Base-by-base conservation (phyloP, 2,113 vertebrate species). In the Brachypteracias leptosomus region DNA sequence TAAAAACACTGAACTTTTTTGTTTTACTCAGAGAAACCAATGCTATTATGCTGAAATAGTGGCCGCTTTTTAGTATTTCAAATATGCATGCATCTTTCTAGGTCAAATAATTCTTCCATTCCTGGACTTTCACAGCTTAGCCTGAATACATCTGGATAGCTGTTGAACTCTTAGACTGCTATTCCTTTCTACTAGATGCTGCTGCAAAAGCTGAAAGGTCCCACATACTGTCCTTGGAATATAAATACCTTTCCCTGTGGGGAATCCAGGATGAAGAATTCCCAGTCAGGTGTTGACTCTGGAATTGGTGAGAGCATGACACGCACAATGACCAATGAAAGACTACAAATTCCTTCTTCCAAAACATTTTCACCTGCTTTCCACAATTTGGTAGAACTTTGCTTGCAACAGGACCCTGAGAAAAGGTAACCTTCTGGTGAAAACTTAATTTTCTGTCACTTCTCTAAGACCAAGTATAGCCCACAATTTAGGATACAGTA, bases 141-240 rank as follows among this genome's bases (percentile, higher is more conserved):
- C 57, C 73, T 81, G 68, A 83, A 36, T 36, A 80, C 44, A 28
- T 74, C 33, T 75, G 47, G 54, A 38, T 29, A 77, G 33, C 20
- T 93, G 9, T 14, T 79, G 40, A 28, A 59, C 47, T 88, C 14
- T 67, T 35, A 35, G 8, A 51, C 46, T 81, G 33, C 25, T 85
- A 13, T 88, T 85, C 71, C 21, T 80, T 94, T 67, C 46, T 67
- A 54, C 52, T 95, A 99, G 99, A 99, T 99, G 99, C 97, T 99
- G 90, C 98, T 99, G 77, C 99, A 99, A 97, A 99, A 99, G 97
- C 97, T 99, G 91, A 99, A 99, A 33, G 99, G 99, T 79, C 98
- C 98, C 63, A 98, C 98, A 44, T 98, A 98, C 54, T 99, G 97
- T 96, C 98, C 99, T 52, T 97, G 99, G 94, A 98, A 99, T 81